Base-by-base conservation (phyloP, 2,888 invertebrate species). In the Nemoura dubitans region DNA sequence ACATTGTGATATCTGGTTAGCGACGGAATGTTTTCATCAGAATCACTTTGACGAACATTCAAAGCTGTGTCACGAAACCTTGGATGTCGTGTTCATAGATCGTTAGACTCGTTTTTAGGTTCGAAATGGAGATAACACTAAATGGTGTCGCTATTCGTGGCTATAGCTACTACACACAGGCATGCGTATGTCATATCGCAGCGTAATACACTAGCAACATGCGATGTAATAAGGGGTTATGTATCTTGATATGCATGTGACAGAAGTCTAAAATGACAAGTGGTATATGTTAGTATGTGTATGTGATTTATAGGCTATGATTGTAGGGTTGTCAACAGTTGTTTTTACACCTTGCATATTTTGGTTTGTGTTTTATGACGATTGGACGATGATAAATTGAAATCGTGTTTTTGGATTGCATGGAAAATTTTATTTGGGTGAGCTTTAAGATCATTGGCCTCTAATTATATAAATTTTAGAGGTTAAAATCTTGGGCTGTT, bases 311-410 rank as follows among this genome's bases (percentile, higher is more conserved):
- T 59, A 7, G 59, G 3, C 59, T 59, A 10, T 59, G 59, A 59
- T 59, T 59, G 59, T 21, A 59, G 59, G 59, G 59, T 59, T 59
- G 59, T 59, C 59, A 59, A 59, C 59, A 59, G 59, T 59, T 59
- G 59, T 59, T 59, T 59, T 59, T 59, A 59, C 59, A 59, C 59
- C 59, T 59, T 59, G 21, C 59, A 59, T 59, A 16, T 59, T 21
- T 59, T 21, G 2, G 14, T 59, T 59, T 59, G 10, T 59, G 10
- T 59, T 59, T 36, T 36, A 36, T 59, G 59, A 21, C 59, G 59
- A 10, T 21, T 59, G 21, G 59, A 10, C 14, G 59, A 59, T 59
- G 21, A 59, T 59, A 21, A 59, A 59, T 59, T 59, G 59, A 59
- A 59, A 21, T 1, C 10, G 59, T 21, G 59, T 21, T 7, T 59